Evolutionary conservation across 2,797 vertebrate genomes (phyloP).

Genomic region (Leucoraja ocellata): DNA sequence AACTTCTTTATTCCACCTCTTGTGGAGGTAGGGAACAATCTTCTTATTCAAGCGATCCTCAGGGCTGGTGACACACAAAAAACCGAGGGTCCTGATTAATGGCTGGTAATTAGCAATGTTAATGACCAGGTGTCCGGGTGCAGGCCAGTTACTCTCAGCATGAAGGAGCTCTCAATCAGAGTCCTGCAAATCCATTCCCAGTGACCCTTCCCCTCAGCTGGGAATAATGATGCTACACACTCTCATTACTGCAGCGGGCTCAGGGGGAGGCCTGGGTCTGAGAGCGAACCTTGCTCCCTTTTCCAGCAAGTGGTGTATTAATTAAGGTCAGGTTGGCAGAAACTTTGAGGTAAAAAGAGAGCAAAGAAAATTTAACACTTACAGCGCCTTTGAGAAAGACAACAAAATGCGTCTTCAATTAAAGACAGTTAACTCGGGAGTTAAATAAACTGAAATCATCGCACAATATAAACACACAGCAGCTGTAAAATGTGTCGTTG

Average conservation of each 20-base stretch:
- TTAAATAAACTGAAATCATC: slow-evolving; percentile 10
- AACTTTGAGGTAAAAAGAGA: slow-evolving; percentile 54
- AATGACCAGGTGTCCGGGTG: slow-evolving; percentile 99
- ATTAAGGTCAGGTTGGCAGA: slow-evolving; percentile 76
- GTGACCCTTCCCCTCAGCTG: slow-evolving; percentile 79
- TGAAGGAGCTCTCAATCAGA: slow-evolving; percentile 77
- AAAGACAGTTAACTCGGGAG: background rate
- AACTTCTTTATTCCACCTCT: slow-evolving; percentile 76
- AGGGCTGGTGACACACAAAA: slow-evolving; percentile 65
- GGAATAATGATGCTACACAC: slow-evolving; percentile 66
- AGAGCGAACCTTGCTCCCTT: slow-evolving; percentile 66
- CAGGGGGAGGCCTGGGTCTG: slow-evolving; percentile 63
- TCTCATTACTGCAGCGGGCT: slow-evolving; percentile 73
- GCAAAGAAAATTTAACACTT: slow-evolving; percentile 46
- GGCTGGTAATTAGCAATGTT: slow-evolving; percentile 99
- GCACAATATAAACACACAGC: background rate
- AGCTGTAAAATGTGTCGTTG: background rate
- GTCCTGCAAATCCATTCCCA: slow-evolving; percentile 82
- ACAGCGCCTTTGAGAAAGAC: slow-evolving; percentile 31
- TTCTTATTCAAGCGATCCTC: slow-evolving; percentile 72
- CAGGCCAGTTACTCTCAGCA: slow-evolving; percentile 89
- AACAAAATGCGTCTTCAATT: background rate
- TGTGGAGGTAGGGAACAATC: slow-evolving; percentile 78
- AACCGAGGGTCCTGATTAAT: slow-evolving; percentile 88
- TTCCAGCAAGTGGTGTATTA: slow-evolving; percentile 74